Evolutionary conservation across 2,113 vertebrate species (phyloP).

Genomic region (Cavia porcellus): DNA sequence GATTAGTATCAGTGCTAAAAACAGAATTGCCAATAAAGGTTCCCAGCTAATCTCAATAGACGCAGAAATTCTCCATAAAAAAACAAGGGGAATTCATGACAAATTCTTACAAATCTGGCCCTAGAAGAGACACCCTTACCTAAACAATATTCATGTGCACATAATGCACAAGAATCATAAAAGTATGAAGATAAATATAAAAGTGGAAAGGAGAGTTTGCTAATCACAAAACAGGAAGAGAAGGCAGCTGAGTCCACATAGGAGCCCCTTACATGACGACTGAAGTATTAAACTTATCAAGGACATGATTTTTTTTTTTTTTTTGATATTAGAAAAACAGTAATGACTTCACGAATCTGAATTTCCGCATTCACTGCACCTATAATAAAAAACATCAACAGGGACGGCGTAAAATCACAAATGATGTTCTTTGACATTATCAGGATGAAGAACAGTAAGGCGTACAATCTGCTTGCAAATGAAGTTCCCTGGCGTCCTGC

Average conservation of each 20-base stretch:
- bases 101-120: neutral
- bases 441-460: neutral
- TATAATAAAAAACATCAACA: too few species aligned
- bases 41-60: neutral
- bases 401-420: too few species aligned
- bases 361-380: neutral
- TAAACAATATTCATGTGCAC: neutral
- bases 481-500: neutral
- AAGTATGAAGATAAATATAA: neutral
- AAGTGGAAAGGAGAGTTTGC: neutral
- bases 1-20: neutral
- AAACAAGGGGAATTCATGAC: neutral
- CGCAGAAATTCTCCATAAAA: neutral
- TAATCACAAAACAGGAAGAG: neutral
- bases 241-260: neutral
- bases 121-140: neutral
- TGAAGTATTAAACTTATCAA: neutral
- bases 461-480: neutral
- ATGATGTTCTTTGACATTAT: neutral
- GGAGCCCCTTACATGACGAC: fast-evolving
- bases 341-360: neutral
- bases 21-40: neutral
- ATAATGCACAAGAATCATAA: neutral
- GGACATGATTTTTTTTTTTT: too few species aligned
- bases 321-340: neutral